phyloP scores from a whole-genome alignment of 1,140 invertebrate genomes.

The Drosophila truncata region DNA sequence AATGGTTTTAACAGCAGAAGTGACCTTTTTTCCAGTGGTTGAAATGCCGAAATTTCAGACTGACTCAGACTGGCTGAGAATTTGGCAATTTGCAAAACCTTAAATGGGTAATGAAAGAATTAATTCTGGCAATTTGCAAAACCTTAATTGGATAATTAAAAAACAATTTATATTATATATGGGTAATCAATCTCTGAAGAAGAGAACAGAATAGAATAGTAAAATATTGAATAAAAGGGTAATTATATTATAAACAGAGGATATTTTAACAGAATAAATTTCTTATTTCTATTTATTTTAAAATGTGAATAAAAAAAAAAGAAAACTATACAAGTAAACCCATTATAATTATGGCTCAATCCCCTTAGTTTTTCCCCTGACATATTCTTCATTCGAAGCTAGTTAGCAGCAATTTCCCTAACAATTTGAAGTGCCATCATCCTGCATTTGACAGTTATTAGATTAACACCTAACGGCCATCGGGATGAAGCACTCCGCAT shows the following conservation, averaged over 20 bases:
- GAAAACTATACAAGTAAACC: too few relatives aligned
- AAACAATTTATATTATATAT: too few relatives aligned
- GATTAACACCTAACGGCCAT: slow-evolving; percentile 74
- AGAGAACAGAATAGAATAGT: too few relatives aligned
- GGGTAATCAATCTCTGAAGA: neutral
- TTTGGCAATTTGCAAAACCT: neutral
- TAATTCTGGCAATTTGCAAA: neutral
- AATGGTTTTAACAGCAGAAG: slow-evolving; percentile 21
- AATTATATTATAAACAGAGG: too few relatives aligned
- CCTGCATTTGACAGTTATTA: slow-evolving; percentile 82
- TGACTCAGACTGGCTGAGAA: neutral
- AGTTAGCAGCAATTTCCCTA: slow-evolving; percentile 50
- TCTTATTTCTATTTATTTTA: too few relatives aligned
- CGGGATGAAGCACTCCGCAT: slow-evolving; percentile 4
- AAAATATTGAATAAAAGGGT: too few relatives aligned
- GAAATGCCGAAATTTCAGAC: neutral
- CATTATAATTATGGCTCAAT: neutral
- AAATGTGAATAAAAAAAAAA: too few relatives aligned
- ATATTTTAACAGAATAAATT: too few relatives aligned
- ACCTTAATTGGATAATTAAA: neutral
- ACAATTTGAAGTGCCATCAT: slow-evolving; percentile 56
- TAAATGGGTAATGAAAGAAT: neutral
- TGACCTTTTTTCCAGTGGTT: slow-evolving; percentile 8
- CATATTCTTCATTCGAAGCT: slow-evolving; percentile 23
- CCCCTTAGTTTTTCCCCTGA: neutral